These are phyloP conservation scores for Apogon hyalosoma DNA, from an alignment of 2,797 vertebrate species.

Conservation along the genomic window DNA sequence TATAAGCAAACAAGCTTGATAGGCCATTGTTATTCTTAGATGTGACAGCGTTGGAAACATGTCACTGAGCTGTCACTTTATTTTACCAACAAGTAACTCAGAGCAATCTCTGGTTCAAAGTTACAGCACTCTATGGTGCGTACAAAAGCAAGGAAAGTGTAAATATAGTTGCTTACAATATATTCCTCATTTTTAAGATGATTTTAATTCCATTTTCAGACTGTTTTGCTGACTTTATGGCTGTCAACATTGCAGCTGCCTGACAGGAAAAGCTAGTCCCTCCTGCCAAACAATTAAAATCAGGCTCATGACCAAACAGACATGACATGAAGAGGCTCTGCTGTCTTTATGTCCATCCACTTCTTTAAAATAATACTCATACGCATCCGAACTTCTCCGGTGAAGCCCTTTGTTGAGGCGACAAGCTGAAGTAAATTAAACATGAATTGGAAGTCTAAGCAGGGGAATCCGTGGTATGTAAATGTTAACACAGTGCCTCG, in stretches of 20 bases:
- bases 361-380: conserved; percentile 25
- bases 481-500: conserved; percentile 65
- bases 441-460: conserved; percentile 33
- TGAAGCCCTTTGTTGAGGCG: conserved; percentile 10
- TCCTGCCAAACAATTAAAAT: conserved; percentile 35
- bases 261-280: conserved; percentile 16
- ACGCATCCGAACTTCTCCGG: not conserved
- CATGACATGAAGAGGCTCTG: not conserved
- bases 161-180: conserved; percentile 17
- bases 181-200: conserved; percentile 16
- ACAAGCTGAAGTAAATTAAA: conserved; percentile 38
- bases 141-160: no score
- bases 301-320: conserved; percentile 11
- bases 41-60: conserved; percentile 67
- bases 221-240: not conserved
- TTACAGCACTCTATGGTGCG: no score
- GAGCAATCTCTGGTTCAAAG: no score
- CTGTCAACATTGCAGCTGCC: conserved; percentile 19
- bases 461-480: conserved; percentile 60
- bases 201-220: conserved; percentile 4
- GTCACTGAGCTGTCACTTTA: conserved; percentile 33
- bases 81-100: no score
- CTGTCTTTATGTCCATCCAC: not conserved
- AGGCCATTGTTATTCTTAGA: conserved; percentile 79
- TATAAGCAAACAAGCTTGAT: conserved; percentile 77